phyloP scores from a whole-genome alignment of 2,888 invertebrate genomes.

The Mythimna albipuncta region DNA sequence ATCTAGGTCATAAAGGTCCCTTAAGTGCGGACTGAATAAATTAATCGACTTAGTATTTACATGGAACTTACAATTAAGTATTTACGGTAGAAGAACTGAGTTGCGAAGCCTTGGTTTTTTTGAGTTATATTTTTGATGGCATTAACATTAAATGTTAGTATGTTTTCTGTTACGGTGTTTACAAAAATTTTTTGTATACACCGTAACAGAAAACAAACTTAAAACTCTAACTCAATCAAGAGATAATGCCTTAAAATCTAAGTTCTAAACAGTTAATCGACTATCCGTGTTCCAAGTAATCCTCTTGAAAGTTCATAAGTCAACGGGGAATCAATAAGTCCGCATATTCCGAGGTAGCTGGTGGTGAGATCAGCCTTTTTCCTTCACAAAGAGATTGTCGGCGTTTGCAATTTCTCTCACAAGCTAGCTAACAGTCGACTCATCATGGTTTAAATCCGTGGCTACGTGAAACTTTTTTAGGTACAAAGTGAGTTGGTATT shows the following conservation, averaged over 20 bases:
- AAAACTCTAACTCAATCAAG: slow-evolving; percentile 28
- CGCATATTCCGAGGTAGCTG: slow-evolving; percentile 63
- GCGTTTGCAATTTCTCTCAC: slow-evolving; percentile 73
- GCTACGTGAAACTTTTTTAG: slow-evolving; percentile 48
- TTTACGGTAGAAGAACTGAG: too few relatives aligned
- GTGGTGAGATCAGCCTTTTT: slow-evolving; percentile 66
- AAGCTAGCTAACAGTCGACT: slow-evolving; percentile 67
- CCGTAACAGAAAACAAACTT: slow-evolving; percentile 21
- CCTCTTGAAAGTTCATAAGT: slow-evolving; percentile 62
- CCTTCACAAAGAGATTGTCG: slow-evolving; percentile 69
- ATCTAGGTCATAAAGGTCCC: too few relatives aligned
- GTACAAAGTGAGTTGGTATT: slow-evolving; percentile 38
- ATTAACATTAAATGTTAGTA: too few relatives aligned
- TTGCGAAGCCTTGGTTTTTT: too few relatives aligned
- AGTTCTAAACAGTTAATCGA: slow-evolving; percentile 56
- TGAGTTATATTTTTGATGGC: too few relatives aligned
- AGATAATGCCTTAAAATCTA: slow-evolving; percentile 42
- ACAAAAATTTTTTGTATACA: neutral
- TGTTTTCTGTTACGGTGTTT: too few relatives aligned
- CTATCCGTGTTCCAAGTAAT: slow-evolving; percentile 55
- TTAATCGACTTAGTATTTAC: too few relatives aligned
- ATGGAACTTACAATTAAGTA: too few relatives aligned
- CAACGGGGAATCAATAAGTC: slow-evolving; percentile 66
- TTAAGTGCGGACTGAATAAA: too few relatives aligned
- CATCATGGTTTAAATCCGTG: slow-evolving; percentile 69